A percentile compares a stretch with the other conserved stretches of the same genome.
Conservation (phyloP, 2,797 vertebrate genomes). For the Pristis pectinata region DNA sequence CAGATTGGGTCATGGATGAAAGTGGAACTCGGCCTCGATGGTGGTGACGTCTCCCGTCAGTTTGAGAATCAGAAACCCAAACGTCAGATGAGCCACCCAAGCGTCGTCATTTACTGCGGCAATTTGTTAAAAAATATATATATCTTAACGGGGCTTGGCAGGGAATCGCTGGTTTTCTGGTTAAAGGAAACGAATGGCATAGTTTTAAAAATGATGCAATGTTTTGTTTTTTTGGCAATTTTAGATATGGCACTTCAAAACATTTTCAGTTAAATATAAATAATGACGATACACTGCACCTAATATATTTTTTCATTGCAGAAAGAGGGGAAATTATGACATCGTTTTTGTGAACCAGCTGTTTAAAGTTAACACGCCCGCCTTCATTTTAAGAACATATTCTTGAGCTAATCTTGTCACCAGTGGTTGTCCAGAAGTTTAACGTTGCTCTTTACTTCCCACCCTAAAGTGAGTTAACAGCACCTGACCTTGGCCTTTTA, state of each 20-base stretch:
- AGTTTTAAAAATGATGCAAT: not conserved
- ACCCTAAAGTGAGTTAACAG: not conserved
- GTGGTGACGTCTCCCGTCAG: not conserved
- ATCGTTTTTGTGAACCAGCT: not conserved
- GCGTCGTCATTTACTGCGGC: conserved; percentile 4
- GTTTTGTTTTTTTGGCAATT: not conserved
- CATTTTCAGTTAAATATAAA: not conserved
- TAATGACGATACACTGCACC: not conserved
- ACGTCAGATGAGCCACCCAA: conserved; percentile 2
- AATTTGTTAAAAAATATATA: not conserved
- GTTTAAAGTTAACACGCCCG: not conserved
- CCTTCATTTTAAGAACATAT: not conserved
- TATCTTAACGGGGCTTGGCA: not conserved
- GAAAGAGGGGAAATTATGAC: not conserved
- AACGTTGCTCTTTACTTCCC: not conserved
- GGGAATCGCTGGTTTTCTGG: not conserved
- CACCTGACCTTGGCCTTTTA: conserved; percentile 23
- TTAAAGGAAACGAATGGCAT: not conserved
- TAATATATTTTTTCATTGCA: not conserved
- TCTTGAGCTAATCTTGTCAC: not conserved
- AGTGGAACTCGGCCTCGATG: not conserved
- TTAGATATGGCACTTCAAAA: not conserved
- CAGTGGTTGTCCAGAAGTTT: not conserved
- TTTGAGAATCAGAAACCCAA: not conserved
- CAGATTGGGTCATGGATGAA: not conserved